These are phyloP conservation scores for Glaucomys volans DNA, from an alignment of 2,113 vertebrate genomes.

Conservation along the genomic window DNA sequence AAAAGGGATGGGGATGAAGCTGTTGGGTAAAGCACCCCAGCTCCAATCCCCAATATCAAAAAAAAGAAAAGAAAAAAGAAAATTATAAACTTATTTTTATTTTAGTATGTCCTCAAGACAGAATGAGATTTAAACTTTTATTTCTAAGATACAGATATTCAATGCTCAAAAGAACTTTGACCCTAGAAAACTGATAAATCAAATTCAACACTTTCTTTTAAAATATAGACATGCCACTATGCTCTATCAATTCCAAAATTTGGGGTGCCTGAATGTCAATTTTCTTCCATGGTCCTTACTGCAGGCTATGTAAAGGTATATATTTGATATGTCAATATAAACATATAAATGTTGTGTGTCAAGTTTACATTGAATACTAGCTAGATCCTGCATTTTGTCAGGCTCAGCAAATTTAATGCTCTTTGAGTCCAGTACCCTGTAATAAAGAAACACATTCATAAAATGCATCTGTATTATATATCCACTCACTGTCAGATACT, in stretches of 20 bases:
- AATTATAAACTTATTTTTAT: too few relatives aligned
- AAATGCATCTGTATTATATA: neutral
- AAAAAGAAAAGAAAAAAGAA: neutral
- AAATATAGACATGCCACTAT: neutral
- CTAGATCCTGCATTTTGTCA: neutral
- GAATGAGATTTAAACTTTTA: conserved; percentile 54
- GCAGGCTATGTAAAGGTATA: neutral
- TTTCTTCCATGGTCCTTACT: neutral
- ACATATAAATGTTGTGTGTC: neutral
- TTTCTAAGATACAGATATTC: conserved; percentile 16
- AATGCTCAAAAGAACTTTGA: conserved; percentile 2
- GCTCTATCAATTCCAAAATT: conserved; percentile 8
- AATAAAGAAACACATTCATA: conserved; percentile 18
- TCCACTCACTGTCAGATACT: neutral
- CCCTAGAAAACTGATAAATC: neutral
- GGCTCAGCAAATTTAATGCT: neutral
- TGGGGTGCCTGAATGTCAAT: neutral
- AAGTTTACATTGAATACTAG: neutral
- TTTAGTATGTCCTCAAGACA: conserved; percentile 32
- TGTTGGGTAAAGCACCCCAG: too few relatives aligned
- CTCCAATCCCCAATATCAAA: too few relatives aligned
- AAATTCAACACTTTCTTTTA: conserved; percentile 18
- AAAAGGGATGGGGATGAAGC: too few relatives aligned
- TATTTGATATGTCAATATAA: neutral
- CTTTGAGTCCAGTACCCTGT: neutral